Evolutionary conservation across 2,888 invertebrate genomes (phyloP).

Genomic region (Orthonevra nobilis): DNA sequence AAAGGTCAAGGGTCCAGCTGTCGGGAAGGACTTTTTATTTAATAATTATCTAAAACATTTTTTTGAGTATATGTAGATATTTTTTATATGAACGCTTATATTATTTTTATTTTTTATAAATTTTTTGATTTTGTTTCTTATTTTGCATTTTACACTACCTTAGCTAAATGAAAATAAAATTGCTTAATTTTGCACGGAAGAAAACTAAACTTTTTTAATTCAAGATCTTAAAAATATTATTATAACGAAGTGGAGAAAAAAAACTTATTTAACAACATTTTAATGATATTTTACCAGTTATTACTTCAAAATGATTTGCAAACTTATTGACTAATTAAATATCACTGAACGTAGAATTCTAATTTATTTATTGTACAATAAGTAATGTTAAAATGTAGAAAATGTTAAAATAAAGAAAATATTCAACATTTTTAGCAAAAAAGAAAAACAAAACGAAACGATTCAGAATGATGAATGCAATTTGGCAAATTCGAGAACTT

Average conservation of each 20-base stretch:
- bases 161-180: slow-evolving; percentile 22
- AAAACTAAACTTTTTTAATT: slow-evolving; percentile 45
- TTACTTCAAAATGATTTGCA: slow-evolving; percentile 52
- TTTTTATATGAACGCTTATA: no score
- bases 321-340: slow-evolving; percentile 57
- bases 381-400: not conserved
- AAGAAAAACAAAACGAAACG: no score
- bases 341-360: slow-evolving; percentile 59
- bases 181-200: no score
- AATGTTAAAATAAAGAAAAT: not conserved
- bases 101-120: no score
- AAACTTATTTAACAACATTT: slow-evolving; percentile 1
- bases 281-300: slow-evolving; percentile 13
- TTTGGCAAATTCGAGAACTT: slow-evolving; percentile 52
- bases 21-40: no score
- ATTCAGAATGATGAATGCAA: no score
- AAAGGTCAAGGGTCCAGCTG: no score
- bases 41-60: no score
- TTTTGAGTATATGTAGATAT: no score
- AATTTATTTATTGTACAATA: slow-evolving; percentile 43
- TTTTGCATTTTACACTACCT: slow-evolving; percentile 13
- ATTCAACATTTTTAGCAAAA: not conserved
- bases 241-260: no score
- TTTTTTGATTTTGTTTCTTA: slow-evolving; percentile 12
- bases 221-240: slow-evolving; percentile 28